Conservation (phyloP, 2,113 vertebrate genomes). For the Hemichromis elongatus region DNA sequence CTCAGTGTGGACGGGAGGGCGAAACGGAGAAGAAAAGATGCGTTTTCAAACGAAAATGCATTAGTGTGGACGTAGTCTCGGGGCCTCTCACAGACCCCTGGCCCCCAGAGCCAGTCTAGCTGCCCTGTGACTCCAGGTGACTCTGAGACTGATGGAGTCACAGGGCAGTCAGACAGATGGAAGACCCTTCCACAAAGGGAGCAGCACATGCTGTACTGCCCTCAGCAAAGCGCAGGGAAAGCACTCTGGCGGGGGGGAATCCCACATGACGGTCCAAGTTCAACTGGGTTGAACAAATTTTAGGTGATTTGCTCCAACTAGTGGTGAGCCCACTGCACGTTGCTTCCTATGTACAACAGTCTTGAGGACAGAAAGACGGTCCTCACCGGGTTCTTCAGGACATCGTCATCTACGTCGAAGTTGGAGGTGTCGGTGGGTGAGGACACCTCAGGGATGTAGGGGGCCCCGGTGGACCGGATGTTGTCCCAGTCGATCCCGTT, state of each 20-base stretch:
- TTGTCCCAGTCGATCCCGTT: slow-evolving; percentile 91
- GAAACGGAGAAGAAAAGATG: no score
- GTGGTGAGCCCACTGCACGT: not conserved
- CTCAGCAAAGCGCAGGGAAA: not conserved
- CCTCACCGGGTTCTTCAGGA: slow-evolving; percentile 88
- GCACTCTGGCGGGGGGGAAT: not conserved
- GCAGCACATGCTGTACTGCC: not conserved
- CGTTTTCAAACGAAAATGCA: no score
- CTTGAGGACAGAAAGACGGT: not conserved
- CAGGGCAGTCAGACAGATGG: not conserved
- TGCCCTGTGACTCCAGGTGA: not conserved
- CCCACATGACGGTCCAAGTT: not conserved
- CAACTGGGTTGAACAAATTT: not conserved
- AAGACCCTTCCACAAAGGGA: not conserved
- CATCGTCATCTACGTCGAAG: slow-evolving; percentile 95
- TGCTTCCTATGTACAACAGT: not conserved
- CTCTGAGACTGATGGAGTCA: not conserved
- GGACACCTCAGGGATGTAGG: slow-evolving; percentile 96
- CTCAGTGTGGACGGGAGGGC: no score
- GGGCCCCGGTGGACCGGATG: slow-evolving; percentile 86
- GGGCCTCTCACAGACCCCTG: not conserved
- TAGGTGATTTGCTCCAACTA: not conserved
- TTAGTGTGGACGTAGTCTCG: no score
- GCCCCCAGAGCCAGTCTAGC: not conserved
- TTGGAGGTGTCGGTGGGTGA: slow-evolving; percentile 98